phyloP scores from a whole-genome alignment of 2,797 vertebrate species.

The Anguilla marmorata region DNA sequence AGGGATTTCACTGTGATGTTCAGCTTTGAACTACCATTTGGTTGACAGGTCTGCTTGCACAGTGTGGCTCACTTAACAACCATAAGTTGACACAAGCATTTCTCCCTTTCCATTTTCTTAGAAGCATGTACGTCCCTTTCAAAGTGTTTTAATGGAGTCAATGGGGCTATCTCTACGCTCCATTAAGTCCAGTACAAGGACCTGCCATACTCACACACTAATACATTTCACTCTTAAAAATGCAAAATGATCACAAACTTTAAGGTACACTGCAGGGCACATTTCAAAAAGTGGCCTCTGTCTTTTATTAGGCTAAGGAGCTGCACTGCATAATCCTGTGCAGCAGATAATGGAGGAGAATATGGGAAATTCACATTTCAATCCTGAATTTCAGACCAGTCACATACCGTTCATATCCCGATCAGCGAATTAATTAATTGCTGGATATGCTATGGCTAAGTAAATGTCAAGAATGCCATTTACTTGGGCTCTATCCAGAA shows the following conservation, averaged over 20 bases:
- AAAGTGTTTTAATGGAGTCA: background rate
- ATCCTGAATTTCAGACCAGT: slow-evolving; percentile 4
- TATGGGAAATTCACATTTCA: background rate
- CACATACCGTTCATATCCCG: background rate
- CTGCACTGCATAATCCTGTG: background rate
- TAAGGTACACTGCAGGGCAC: background rate
- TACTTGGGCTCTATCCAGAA: background rate
- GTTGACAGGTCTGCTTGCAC: background rate
- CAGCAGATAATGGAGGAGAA: slow-evolving; percentile 4
- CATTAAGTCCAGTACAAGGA: background rate
- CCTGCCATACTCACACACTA: background rate
- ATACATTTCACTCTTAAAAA: background rate
- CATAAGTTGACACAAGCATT: background rate
- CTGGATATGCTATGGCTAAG: background rate
- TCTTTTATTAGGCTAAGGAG: background rate
- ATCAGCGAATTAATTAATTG: background rate
- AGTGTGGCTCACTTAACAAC: background rate
- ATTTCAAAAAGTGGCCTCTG: slow-evolving; percentile 7
- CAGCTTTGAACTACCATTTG: background rate
- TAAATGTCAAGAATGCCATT: background rate
- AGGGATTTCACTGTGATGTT: background rate
- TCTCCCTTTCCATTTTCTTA: background rate
- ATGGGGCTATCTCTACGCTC: background rate
- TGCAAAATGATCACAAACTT: background rate
- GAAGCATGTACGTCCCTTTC: background rate